Conservation (phyloP, 2,113 vertebrate genomes). For the Corydoras sp. region DNA sequence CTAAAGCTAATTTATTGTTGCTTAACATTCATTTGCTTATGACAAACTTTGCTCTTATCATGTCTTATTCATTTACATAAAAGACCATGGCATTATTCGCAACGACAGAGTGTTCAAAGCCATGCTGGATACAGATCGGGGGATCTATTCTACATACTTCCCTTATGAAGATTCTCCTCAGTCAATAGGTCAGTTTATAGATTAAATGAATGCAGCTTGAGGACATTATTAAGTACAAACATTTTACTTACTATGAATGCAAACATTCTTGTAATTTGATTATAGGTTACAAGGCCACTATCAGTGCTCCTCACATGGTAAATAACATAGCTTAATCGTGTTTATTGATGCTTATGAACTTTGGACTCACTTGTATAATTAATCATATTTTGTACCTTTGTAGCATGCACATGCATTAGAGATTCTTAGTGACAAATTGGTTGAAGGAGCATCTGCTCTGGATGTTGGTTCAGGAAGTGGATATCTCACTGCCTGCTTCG, state of each 20-base stretch:
- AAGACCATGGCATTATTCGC: conserved; percentile 81
- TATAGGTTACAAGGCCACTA: conserved; percentile 83
- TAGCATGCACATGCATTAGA: conserved; percentile 75
- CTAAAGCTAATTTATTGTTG: too few relatives aligned
- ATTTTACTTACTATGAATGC: too few relatives aligned
- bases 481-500: conserved; percentile 84
- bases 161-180: conserved; percentile 85
- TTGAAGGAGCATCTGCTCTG: conserved; percentile 62
- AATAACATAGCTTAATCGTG: conserved; percentile 39
- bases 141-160: conserved; percentile 73
- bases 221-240: too few relatives aligned
- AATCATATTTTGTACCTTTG: not conserved
- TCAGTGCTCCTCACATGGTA: conserved; percentile 91
- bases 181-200: conserved; percentile 69
- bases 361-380: too few relatives aligned
- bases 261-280: conserved; percentile 7
- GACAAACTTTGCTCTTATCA: not conserved
- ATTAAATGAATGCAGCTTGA: too few relatives aligned
- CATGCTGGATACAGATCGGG: conserved; percentile 79
- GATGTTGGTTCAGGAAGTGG: conserved; percentile 73
- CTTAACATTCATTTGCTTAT: too few relatives aligned
- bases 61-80: conserved; percentile 27
- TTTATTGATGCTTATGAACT: not conserved
- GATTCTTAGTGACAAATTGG: conserved; percentile 77
- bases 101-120: conserved; percentile 74